These are phyloP conservation scores for Neoitamus cyanurus DNA, from an alignment of 2,888 invertebrate species.

Conservation along the genomic window DNA sequence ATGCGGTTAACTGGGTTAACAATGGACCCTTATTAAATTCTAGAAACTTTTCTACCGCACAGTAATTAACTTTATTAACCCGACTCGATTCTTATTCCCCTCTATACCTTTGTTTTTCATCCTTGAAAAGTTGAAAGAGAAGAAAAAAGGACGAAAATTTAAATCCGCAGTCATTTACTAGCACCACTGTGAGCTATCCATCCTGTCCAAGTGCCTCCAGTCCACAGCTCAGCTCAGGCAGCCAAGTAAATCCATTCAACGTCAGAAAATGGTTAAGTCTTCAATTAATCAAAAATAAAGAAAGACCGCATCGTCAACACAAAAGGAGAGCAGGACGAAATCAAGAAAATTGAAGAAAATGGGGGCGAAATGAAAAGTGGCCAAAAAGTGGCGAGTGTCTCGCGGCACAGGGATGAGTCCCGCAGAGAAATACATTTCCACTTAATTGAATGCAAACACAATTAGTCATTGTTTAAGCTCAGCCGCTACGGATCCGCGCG, in stretches of 20 bases:
- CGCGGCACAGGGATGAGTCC: not conserved
- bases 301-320: not conserved
- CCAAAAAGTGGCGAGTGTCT: conserved; percentile 36
- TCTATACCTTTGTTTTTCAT: not conserved
- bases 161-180: conserved; percentile 35
- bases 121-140: not conserved
- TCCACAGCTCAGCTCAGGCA: not conserved
- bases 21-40: conserved; percentile 3
- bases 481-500: conserved; percentile 4
- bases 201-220: not conserved
- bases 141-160: not conserved
- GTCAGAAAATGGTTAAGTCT: conserved; percentile 46
- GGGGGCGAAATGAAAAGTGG: conserved; percentile 36
- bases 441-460: conserved; percentile 49
- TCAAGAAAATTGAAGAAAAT: not conserved
- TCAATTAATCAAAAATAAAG: conserved; percentile 47
- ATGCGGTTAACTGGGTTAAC: not conserved
- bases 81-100: not conserved
- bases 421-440: conserved; percentile 40
- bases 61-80: conserved; percentile 39
- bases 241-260: conserved; percentile 42
- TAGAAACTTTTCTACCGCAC: not conserved
- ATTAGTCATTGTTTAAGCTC: conserved; percentile 49
- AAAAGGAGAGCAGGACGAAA: not conserved
- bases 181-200: not conserved